phyloP scores from a whole-genome alignment of 1,140 invertebrate genomes.

The Penaeus japonicus region DNA sequence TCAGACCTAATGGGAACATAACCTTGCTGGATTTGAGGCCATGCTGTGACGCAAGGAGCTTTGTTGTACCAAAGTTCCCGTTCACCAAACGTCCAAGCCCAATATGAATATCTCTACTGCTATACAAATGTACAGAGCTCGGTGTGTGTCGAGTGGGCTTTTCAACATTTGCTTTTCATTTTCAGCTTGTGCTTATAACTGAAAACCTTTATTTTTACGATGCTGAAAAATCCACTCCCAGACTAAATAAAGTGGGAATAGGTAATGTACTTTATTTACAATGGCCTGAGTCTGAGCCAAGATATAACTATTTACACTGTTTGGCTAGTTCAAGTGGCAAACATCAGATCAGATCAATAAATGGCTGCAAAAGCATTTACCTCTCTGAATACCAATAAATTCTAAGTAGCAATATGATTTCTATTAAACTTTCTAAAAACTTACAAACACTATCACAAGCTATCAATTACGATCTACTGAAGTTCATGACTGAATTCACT shows the following conservation, averaged over 20 bases:
- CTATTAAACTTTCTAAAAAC: slow-evolving; percentile 41
- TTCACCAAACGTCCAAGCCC: slow-evolving; percentile 15
- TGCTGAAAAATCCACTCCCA: slow-evolving; percentile 32
- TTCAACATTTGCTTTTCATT: neutral
- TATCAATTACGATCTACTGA: slow-evolving; percentile 49
- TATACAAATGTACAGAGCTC: slow-evolving; percentile 53
- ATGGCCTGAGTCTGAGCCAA: slow-evolving; percentile 47
- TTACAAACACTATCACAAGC: slow-evolving; percentile 55
- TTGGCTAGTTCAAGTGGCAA: slow-evolving; percentile 48
- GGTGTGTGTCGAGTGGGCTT: slow-evolving; percentile 3
- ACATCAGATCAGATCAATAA: slow-evolving; percentile 44
- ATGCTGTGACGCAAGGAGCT: slow-evolving; percentile 21
- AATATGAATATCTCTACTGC: slow-evolving; percentile 24
- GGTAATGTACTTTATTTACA: slow-evolving; percentile 46
- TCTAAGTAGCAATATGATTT: slow-evolving; percentile 46
- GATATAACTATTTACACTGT: slow-evolving; percentile 48
- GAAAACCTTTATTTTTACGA: neutral
- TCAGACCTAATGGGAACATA: neutral
- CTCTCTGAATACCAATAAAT: slow-evolving; percentile 26
- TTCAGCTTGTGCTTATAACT: neutral
- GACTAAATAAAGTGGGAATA: slow-evolving; percentile 34
- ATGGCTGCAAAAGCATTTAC: slow-evolving; percentile 44
- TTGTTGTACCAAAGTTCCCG: slow-evolving; percentile 39
- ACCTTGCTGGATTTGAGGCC: slow-evolving; percentile 9
- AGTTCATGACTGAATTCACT: slow-evolving; percentile 56